Base-by-base conservation (phyloP, 2,888 invertebrate genomes). In the Hesperia comma region DNA sequence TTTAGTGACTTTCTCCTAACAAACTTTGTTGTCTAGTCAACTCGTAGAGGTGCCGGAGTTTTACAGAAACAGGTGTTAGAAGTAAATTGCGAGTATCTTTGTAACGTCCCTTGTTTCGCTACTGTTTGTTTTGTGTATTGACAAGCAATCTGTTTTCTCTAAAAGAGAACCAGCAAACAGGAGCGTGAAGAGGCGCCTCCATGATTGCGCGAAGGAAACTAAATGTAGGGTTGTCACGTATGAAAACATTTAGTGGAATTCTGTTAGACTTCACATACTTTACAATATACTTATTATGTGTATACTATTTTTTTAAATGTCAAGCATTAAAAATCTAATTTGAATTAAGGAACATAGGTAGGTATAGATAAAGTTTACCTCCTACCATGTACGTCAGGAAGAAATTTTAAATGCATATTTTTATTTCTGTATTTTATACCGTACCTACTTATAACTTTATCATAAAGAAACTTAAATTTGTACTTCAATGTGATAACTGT, bases 171-270 rank as follows among this genome's bases (percentile, higher is more conserved):
- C 76, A 75, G 80, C 78, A 88, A 90, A 88, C 83, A 85, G 74
- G 74, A 66, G 41, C 51, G 15, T 71, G 69, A 69, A 81, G 77
- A 77, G 77, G 77, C 79, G 75, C 76, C 71, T 73, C 71, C 77
- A 81, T 89, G 90, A 90, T 90, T 90, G 88, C 85, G 82, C 82
- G 78, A 82, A 88, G 83, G 84, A 83, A 77, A 78, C 55, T 79
- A 32, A 10, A 40, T 21, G 14, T 61, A 67, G 67, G 67, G 67
- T 33, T 61, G 61, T 33, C 58, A 46, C 26, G 17, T 15, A 51
- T 19, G 12, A 21, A 51, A 51, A 46, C 10, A 37, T 37, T 8
- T 37, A 12, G 12, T 37, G 10, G 12, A 37, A 37, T 10, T 37
- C 12, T 37, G 12, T 37, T 12, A 37, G 12, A 3, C 12, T 10